Percentiles rank a stretch among this genome's conserved stretches.
These are phyloP conservation scores for Parnassius mnemosyne DNA, from an alignment of 2,888 invertebrate species.

Conservation along the genomic window DNA sequence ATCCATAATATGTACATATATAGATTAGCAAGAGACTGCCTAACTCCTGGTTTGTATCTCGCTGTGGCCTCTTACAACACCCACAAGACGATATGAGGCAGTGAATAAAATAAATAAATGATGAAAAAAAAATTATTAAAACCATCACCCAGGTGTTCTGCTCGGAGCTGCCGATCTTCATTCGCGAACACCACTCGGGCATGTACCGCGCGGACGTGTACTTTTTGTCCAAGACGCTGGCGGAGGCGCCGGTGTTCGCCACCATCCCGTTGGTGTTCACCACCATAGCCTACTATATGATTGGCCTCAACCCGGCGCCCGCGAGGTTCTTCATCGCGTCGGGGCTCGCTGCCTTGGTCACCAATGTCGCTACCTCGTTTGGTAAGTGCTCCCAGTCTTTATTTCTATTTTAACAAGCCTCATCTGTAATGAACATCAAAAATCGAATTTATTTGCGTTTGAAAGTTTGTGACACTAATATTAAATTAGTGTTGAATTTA, in stretches of 20 bases:
- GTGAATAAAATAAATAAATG: too few species aligned
- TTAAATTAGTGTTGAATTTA: too few species aligned
- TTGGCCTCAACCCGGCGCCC: constrained; percentile 88
- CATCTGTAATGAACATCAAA: too few species aligned
- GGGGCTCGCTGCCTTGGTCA: constrained; percentile 88
- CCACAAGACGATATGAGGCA: too few species aligned
- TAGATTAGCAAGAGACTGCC: too few species aligned
- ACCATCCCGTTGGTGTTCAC: constrained; percentile 91
- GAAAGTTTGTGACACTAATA: too few species aligned
- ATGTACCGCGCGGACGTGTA: constrained; percentile 96
- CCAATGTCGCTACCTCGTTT: constrained; percentile 94
- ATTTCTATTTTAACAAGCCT: neutral
- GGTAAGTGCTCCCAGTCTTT: constrained; percentile 78
- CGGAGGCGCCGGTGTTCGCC: constrained; percentile 93
- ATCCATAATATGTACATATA: too few species aligned
- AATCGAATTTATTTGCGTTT: too few species aligned
- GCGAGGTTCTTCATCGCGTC: constrained; percentile 87
- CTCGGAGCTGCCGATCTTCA: constrained; percentile 92
- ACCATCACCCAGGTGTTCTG: constrained; percentile 88
- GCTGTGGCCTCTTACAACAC: too few species aligned
- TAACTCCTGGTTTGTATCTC: too few species aligned
- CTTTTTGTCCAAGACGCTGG: constrained; percentile 93
- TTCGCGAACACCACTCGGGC: constrained; percentile 93
- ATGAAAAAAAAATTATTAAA: too few species aligned
- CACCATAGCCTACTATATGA: constrained; percentile 92